These are phyloP conservation scores for Morone chrysops DNA, from an alignment of 2,113 vertebrate species.

Conservation along the genomic window DNA sequence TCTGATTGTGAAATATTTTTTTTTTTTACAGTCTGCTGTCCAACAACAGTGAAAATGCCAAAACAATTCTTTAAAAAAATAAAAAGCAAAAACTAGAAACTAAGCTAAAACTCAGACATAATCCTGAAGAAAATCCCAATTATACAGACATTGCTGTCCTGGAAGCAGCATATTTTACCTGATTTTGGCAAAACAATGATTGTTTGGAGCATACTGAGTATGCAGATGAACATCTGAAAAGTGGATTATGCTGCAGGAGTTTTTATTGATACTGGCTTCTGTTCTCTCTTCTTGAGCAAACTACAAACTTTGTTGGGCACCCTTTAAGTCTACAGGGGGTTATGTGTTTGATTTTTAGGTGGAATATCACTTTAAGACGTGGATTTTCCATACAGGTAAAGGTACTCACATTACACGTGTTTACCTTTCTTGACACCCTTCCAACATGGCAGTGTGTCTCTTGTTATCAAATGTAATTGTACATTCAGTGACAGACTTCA, in stretches of 20 bases:
- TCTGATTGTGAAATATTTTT: not conserved
- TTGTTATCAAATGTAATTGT: not conserved
- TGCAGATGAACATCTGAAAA: not conserved
- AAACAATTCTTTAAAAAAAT: not conserved
- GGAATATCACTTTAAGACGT: not conserved
- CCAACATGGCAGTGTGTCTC: not conserved
- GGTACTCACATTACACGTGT: constrained; percentile 14
- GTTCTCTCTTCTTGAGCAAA: not conserved
- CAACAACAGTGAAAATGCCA: too few relatives aligned
- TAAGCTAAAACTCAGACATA: not conserved
- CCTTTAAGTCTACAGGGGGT: not conserved
- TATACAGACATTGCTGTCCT: not conserved
- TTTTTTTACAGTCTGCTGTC: too few relatives aligned
- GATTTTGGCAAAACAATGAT: not conserved
- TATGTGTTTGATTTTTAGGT: not conserved
- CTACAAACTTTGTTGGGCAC: not conserved
- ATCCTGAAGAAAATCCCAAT: not conserved
- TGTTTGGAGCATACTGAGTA: not conserved
- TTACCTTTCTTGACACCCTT: constrained; percentile 30
- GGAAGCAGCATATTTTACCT: not conserved
- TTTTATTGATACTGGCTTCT: not conserved
- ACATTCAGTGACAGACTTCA: constrained; percentile 6
- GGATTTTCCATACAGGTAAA: constrained; percentile 19
- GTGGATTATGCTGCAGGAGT: not conserved
- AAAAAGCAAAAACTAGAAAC: too few relatives aligned